Evolutionary conservation across 2,113 vertebrate genomes (phyloP), one percentile per base, ranked within the genome.

Genomic region (Taxidea taxus): DNA sequence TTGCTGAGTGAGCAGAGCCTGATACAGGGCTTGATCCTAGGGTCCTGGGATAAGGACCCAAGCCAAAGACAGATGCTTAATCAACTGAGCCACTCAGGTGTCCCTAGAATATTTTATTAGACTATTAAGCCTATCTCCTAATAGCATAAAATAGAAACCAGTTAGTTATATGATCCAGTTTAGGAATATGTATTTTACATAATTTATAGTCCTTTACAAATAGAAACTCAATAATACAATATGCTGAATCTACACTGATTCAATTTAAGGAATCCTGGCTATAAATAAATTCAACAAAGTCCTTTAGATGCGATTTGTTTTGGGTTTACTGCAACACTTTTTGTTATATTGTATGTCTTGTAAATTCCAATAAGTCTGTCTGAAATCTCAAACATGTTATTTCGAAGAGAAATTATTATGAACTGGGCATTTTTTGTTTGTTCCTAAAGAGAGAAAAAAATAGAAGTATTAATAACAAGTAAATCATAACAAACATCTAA

Each of bases 371-470:
- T 99, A 56, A 99, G 98, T 58, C 99, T 99, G 91, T 99, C 99
- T 0, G 99, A 99, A 3, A 99, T 99, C 98, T 99, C 99, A 90
- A 99, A 99, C 99, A 99, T 99, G 99, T 99, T 99, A 99, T 99
- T 99, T 94, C 99, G 99, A 98, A 99, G 98, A 42, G 99, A 99
- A 98, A 99, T 99, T 97, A 99, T 99, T 98, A 99, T 99, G 94
- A 99, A 99, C 96, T 99, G 99, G 82, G 99, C 99, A 3, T 99
- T 99, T 98, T 99, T 99, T 5, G 99, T 99, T 99, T 99, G 99
- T 44, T 99, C 99, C 99, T 99, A 99, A 23, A 98, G 96, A 77
- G 90, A 97, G 13, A 92, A 68, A 54, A 54, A 27, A 68, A 62
- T 13, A 54, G 21, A 66, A 96, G 66, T 23, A 64, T 74, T 88